Base-by-base conservation (phyloP, 2,797 vertebrate species). In the Acipenser oxyrinchus region DNA sequence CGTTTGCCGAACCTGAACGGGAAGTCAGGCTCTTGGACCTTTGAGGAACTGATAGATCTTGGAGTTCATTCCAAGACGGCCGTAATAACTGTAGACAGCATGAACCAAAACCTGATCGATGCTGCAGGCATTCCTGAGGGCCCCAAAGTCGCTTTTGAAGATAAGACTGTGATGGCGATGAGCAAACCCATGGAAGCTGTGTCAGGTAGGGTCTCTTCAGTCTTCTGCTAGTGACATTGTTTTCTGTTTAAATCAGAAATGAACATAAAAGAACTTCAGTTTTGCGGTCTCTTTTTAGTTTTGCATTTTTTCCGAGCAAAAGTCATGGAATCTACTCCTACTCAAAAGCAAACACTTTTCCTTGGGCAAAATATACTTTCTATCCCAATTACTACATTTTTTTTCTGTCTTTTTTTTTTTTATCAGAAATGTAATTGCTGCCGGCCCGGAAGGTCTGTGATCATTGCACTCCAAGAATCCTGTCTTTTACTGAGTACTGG, bases 181-280 rank as follows among this genome's bases (percentile, higher is more conserved):
- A 85, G 80, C 81, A 90, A 90, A 75, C 81, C 92, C 67, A 83
- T 93, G 71, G 91, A 93, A 84, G 79, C 89, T 77, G 83, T 92
- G 72, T 88, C 93, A 82, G 93, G 94, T 93, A 81, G 88, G 75
- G n/a, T 51, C 3, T 15, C 60, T 62, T 8, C 18, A 18, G 15
- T n/a, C 7, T 62, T 18, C 23, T 62, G 9, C 11, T 62, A 13
- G 23, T 37, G 23, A 11, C 12, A n/a, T 11, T 6, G 48, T 62
- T 60, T 18, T 10, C 49, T 51, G 4, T 15, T 13, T 8, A 8
- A 37, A 37, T 3, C 23, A 37, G 23, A 37, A 37, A 18, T 18
- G 15, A 18, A 18, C 15, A 18, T 18, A 18, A 18, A 18, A 18
- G 15, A 18, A 18, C 15, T 18, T 18, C 15, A 18, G 15, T 18